These are phyloP conservation scores for Nomada fucata DNA, from an alignment of 2,888 invertebrate species.

Conservation along the genomic window DNA sequence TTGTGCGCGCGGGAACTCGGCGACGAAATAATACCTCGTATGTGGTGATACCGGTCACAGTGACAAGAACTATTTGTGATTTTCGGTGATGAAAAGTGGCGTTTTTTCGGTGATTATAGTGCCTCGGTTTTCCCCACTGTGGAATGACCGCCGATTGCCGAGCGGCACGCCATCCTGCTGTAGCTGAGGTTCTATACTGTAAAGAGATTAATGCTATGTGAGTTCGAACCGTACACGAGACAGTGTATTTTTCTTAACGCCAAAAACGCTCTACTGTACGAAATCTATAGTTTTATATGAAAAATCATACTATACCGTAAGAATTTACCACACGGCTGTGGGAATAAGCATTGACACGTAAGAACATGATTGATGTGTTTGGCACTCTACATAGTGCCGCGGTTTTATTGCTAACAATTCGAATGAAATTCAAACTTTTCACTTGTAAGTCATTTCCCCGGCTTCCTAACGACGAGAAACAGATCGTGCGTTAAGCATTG, in stretches of 20 bases:
- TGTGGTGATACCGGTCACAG: conserved; percentile 44
- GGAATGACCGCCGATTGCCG: conserved; percentile 74
- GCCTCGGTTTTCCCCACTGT: conserved; percentile 68
- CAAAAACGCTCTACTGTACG: conserved; percentile 17
- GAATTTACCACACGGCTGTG: conserved; percentile 38
- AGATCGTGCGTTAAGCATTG: neutral
- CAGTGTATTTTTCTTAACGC: conserved; percentile 34
- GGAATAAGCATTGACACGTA: conserved; percentile 59
- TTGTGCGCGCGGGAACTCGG: conserved; percentile 39
- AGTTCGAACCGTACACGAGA: conserved; percentile 53
- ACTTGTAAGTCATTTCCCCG: conserved; percentile 10
- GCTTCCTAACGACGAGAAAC: neutral
- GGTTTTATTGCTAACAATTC: conserved; percentile 18
- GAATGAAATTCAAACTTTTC: neutral
- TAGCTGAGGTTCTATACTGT: conserved; percentile 68
- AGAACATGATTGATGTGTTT: conserved; percentile 56
- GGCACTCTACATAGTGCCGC: conserved; percentile 50
- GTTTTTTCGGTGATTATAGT: conserved; percentile 63
- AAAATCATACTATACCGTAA: conserved; percentile 26
- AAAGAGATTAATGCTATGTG: conserved; percentile 64
- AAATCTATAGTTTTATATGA: conserved; percentile 34
- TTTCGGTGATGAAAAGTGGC: conserved; percentile 64
- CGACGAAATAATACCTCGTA: conserved; percentile 31
- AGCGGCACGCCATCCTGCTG: conserved; percentile 82
- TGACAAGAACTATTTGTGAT: conserved; percentile 51